A percentile compares a stretch with the other conserved stretches of the same genome.
phyloP scores from a whole-genome alignment of 2,888 invertebrate genomes.

The Dynastes tityus region DNA sequence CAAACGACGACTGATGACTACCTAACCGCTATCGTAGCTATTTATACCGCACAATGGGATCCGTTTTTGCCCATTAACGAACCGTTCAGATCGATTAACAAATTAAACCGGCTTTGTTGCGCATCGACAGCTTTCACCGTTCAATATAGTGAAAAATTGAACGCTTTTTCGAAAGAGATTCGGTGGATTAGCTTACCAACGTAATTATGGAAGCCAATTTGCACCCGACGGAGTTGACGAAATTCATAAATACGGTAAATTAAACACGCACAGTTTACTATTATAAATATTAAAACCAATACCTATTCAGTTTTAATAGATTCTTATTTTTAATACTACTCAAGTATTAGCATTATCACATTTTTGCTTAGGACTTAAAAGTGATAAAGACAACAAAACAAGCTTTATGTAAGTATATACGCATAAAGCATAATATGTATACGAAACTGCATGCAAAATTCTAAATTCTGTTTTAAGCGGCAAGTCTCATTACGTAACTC shows the following conservation, averaged over 20 bases:
- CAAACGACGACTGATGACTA: conserved; percentile 3
- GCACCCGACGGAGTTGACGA: conserved; percentile 5
- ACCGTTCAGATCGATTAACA: conserved; percentile 35
- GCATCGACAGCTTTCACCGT: conserved; percentile 6
- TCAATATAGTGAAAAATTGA: neutral
- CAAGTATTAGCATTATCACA: too few species aligned
- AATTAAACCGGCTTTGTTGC: conserved; percentile 26
- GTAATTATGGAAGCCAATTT: neutral
- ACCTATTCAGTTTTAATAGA: too few species aligned
- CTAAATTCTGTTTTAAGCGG: too few species aligned
- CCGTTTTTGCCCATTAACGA: conserved; percentile 27
- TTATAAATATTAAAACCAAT: too few species aligned
- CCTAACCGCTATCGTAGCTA: neutral
- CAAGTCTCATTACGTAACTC: too few species aligned
- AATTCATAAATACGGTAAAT: conserved; percentile 10
- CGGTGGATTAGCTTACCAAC: neutral
- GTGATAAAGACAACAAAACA: too few species aligned
- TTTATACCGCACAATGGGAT: conserved; percentile 13
- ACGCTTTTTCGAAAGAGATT: conserved; percentile 1
- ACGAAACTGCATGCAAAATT: too few species aligned
- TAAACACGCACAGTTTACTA: neutral
- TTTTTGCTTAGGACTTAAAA: too few species aligned
- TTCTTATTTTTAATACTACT: too few species aligned
- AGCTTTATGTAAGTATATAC: too few species aligned
- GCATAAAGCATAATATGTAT: too few species aligned